phyloP scores from a whole-genome alignment of 1,140 invertebrate species.

The Adoxophyes honmai region DNA sequence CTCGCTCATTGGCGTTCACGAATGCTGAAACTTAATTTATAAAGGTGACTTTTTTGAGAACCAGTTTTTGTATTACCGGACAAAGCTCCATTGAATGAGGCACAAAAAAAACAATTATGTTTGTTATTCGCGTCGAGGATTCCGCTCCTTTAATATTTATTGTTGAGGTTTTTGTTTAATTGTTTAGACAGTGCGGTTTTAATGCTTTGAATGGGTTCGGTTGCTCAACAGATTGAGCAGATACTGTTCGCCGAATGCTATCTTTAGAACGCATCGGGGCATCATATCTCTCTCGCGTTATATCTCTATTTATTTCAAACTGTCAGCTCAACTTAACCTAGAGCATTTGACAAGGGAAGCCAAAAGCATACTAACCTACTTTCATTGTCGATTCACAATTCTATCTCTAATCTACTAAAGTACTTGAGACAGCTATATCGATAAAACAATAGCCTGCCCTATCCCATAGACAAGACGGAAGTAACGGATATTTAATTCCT shows the following conservation, averaged over 20 bases:
- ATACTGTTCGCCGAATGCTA: constrained; percentile 1
- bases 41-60: constrained; percentile 73
- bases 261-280: constrained; percentile 3
- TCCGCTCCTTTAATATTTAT: constrained; percentile 55
- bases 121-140: constrained; percentile 63
- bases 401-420: too few relatives aligned
- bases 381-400: background rate
- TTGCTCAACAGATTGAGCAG: constrained; percentile 16
- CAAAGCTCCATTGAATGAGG: constrained; percentile 62
- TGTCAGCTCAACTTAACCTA: background rate
- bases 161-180: constrained; percentile 49
- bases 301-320: constrained; percentile 6
- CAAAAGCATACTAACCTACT: background rate
- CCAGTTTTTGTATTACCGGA: constrained; percentile 46
- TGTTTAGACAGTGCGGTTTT: constrained; percentile 25
- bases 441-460: too few relatives aligned
- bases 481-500: constrained; percentile 22
- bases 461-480: background rate
- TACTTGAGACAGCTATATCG: too few relatives aligned
- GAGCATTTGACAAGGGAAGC: background rate
- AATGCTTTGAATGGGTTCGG: constrained; percentile 20
- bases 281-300: background rate
- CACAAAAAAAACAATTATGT: constrained; percentile 71
- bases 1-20: constrained; percentile 41
- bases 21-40: constrained; percentile 71